Evolutionary conservation across 2,113 vertebrate species (phyloP).

Genomic region (Trinectes maculatus): DNA sequence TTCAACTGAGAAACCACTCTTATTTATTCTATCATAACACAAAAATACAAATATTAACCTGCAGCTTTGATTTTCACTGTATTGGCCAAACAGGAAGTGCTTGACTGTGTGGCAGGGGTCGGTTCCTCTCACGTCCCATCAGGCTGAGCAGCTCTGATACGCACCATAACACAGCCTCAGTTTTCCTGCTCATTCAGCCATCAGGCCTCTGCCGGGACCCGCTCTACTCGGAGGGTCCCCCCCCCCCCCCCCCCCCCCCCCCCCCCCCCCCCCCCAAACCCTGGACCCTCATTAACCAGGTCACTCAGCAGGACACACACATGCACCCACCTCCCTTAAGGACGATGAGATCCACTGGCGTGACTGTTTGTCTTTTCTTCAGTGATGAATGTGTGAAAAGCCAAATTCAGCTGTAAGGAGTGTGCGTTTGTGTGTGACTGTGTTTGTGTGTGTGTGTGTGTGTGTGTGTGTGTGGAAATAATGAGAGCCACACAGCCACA

Average conservation of each 20-base stretch:
- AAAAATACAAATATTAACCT: neutral
- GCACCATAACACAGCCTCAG: conserved; percentile 14
- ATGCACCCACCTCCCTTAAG: conserved; percentile 31
- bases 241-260: conserved; percentile 59
- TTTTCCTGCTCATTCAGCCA: conserved; percentile 48
- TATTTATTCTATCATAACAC: neutral
- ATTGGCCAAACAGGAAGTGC: neutral
- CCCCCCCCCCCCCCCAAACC: conserved; percentile 56
- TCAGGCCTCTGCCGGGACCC: conserved; percentile 40
- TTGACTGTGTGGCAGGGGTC: neutral
- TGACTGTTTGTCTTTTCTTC: conserved; percentile 17
- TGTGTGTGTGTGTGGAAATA: conserved; percentile 48
- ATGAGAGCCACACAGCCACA: conserved; percentile 53
- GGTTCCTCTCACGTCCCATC: conserved; percentile 18
- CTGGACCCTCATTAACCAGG: conserved; percentile 46
- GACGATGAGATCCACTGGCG: conserved; percentile 24
- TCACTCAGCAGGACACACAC: conserved; percentile 36
- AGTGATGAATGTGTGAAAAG: conserved; percentile 31
- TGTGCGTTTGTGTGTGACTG: conserved; percentile 5
- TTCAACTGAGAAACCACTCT: no score
- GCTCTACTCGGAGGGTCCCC: conserved; percentile 42
- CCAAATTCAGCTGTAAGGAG: conserved; percentile 46
- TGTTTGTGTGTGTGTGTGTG: conserved; percentile 12
- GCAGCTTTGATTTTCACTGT: conserved; percentile 3
- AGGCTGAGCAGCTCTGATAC: conserved; percentile 9